Evolutionary conservation across 2,113 vertebrate genomes (phyloP).

Genomic region (Semnornis frantzii): DNA sequence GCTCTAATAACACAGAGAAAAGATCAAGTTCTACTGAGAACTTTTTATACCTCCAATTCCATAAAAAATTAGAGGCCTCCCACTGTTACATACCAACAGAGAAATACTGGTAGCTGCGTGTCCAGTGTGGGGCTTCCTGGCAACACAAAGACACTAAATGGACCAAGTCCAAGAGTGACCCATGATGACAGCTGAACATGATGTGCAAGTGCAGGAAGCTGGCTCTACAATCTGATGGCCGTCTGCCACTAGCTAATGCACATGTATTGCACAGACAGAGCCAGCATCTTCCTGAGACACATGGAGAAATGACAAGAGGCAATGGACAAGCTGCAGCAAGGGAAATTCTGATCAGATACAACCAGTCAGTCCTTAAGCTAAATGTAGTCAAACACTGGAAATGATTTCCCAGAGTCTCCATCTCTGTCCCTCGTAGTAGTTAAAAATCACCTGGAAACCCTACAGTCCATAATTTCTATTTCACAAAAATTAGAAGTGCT

Average conservation of each 20-base stretch:
- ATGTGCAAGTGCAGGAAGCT: not conserved
- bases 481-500: not conserved
- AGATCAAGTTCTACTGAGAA: not conserved
- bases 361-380: not conserved
- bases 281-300: not conserved
- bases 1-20: not conserved
- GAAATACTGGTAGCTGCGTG: not conserved
- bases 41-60: not conserved
- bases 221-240: not conserved
- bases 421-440: not conserved
- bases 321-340: not conserved
- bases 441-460: not conserved
- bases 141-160: not conserved
- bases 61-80: not conserved
- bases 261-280: not conserved
- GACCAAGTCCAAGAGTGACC: not conserved
- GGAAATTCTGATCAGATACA: not conserved
- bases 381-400: not conserved
- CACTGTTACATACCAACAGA: not conserved
- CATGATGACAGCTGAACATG: fast-evolving
- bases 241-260: too few relatives aligned
- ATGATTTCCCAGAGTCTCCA: not conserved
- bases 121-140: too few relatives aligned
- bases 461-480: not conserved
- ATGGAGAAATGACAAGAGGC: not conserved